These are phyloP conservation scores for Muscicapa comitata DNA, from an alignment of 2,797 vertebrate genomes.

Conservation along the genomic window DNA sequence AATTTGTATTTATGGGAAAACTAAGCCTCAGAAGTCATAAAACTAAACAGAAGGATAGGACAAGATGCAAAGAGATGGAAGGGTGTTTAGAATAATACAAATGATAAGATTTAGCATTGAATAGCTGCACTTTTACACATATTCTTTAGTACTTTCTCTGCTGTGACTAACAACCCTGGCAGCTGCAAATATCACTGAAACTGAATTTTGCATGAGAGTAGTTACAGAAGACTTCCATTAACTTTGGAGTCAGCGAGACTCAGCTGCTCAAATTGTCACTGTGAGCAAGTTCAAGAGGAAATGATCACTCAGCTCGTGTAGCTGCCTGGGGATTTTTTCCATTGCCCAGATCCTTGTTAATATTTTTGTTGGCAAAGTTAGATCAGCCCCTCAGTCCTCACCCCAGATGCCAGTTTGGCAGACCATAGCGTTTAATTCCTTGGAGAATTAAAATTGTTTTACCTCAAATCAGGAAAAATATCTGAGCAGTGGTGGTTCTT, in stretches of 20 bases:
- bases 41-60: not conserved
- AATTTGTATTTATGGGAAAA: not conserved
- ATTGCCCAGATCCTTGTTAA: not conserved
- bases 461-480: not conserved
- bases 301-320: not conserved
- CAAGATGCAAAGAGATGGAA: not conserved
- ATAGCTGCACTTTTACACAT: not conserved
- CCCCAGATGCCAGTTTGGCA: not conserved
- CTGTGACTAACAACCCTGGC: not conserved
- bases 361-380: constrained; percentile 6
- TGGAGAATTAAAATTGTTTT: not conserved
- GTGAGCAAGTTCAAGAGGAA: constrained; percentile 13
- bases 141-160: not conserved
- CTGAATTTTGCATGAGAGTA: constrained; percentile 51
- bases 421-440: not conserved
- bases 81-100: not conserved
- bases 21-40: not conserved
- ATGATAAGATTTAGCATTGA: not conserved
- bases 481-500: not conserved
- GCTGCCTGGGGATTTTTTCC: not conserved
- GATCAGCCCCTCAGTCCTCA: not conserved
- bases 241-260: constrained; percentile 17
- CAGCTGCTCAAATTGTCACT: constrained; percentile 33
- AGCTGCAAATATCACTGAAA: not conserved
- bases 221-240: constrained; percentile 35